Evolutionary conservation across 2,113 vertebrate species (phyloP).

Genomic region (Poeciliopsis retropinna): DNA sequence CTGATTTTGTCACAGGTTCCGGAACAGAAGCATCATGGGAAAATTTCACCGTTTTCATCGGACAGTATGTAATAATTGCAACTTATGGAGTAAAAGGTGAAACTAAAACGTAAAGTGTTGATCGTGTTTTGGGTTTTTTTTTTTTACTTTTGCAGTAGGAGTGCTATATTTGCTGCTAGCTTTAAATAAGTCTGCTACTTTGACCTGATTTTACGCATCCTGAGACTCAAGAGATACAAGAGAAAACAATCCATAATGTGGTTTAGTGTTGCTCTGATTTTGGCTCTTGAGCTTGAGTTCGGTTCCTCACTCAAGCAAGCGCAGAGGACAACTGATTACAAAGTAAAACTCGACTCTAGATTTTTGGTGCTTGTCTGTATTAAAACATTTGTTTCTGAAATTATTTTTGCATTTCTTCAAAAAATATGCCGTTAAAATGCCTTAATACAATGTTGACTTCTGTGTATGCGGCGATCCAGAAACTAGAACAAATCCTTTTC

Average conservation of each 20-base stretch:
- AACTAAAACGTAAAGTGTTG: background rate
- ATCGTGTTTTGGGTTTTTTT: background rate
- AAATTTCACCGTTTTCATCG: background rate
- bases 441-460: too few relatives aligned
- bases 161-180: background rate
- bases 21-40: too few relatives aligned
- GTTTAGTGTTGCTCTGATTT: background rate
- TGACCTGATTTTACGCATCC: background rate
- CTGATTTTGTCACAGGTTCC: background rate
- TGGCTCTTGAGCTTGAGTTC: background rate
- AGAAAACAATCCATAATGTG: background rate
- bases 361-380: too few relatives aligned
- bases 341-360: background rate
- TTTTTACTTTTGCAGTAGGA: background rate
- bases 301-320: background rate
- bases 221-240: background rate
- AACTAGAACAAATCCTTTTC: too few relatives aligned
- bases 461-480: too few relatives aligned
- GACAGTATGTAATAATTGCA: background rate
- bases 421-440: background rate
- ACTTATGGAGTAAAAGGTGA: background rate
- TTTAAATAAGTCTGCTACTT: background rate
- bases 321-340: background rate
- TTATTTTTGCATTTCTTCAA: too few relatives aligned
- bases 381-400: too few relatives aligned